These are phyloP conservation scores for Neoascia interrupta DNA, from an alignment of 2,888 invertebrate genomes.

Conservation along the genomic window DNA sequence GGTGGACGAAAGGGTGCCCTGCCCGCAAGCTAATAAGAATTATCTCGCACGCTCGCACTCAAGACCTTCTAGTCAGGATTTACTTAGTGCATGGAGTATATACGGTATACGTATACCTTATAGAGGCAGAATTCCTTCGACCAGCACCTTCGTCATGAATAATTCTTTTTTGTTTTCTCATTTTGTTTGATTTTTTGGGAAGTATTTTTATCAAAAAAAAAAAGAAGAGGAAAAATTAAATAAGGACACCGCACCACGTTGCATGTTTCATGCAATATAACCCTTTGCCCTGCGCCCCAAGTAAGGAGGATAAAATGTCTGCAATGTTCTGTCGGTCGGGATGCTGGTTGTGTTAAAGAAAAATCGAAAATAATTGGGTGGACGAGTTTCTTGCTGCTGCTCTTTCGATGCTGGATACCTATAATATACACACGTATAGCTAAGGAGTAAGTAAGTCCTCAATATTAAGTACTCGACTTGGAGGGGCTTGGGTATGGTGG, in stretches of 20 bases:
- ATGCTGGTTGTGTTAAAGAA: constrained; percentile 41
- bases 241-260: constrained; percentile 49
- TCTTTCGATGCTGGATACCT: constrained; percentile 40
- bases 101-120: constrained; percentile 10
- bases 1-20: constrained; percentile 36
- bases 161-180: constrained; percentile 31
- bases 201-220: constrained; percentile 49
- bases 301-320: constrained; percentile 54
- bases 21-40: constrained; percentile 36
- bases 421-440: too few relatives aligned
- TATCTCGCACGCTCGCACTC: constrained; percentile 37
- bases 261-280: constrained; percentile 27
- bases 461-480: constrained; percentile 46
- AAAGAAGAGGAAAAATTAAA: too few relatives aligned
- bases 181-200: constrained; percentile 42
- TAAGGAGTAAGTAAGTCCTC: constrained; percentile 65
- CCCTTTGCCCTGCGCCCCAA: background rate
- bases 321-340: constrained; percentile 26
- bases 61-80: constrained; percentile 39
- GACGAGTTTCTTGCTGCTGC: constrained; percentile 55
- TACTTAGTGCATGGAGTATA: constrained; percentile 35
- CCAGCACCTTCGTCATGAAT: constrained; percentile 42
- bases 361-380: constrained; percentile 70
- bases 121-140: background rate
- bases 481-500: constrained; percentile 11